Percentiles rank a stretch among this genome's conserved stretches.
Conservation (phyloP, 64 coral and sea anemone genomes). For the Montipora foliosa region DNA sequence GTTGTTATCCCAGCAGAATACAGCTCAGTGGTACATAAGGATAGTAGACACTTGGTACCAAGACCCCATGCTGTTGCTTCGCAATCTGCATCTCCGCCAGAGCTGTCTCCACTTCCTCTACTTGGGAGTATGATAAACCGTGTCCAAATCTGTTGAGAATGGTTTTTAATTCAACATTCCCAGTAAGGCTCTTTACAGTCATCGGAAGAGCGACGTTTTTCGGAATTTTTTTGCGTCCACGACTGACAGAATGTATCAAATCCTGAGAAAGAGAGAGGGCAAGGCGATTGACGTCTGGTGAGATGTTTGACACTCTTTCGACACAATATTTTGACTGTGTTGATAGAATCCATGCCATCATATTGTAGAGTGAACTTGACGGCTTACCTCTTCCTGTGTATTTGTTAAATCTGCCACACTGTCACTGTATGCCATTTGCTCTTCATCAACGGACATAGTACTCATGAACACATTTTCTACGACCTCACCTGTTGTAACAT, state of each 20-base stretch:
- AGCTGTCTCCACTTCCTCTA: constrained; percentile 71
- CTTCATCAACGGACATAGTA: constrained; percentile 5
- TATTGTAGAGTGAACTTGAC: constrained; percentile 62
- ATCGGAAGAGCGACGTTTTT: constrained; percentile 57
- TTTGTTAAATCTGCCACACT: constrained; percentile 21
- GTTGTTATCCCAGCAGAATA: constrained; percentile 75
- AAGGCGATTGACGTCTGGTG: constrained; percentile 8
- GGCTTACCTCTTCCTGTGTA: constrained; percentile 35
- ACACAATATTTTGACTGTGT: background rate
- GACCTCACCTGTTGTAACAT: constrained; percentile 60
- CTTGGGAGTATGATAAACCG: constrained; percentile 36
- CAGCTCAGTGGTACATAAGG: constrained; percentile 25
- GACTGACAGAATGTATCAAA: constrained; percentile 41
- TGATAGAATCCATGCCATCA: constrained; percentile 58
- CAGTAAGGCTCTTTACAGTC: constrained; percentile 62
- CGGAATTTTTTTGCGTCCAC: constrained; percentile 49
- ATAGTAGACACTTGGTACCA: constrained; percentile 23
- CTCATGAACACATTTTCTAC: constrained; percentile 13
- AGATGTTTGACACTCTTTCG: constrained; percentile 9
- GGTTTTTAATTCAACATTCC: constrained; percentile 55
- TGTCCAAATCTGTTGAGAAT: constrained; percentile 72
- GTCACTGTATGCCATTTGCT: constrained; percentile 28
- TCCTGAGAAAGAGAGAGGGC: constrained; percentile 61
- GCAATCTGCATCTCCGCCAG: constrained; percentile 53
- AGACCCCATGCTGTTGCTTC: constrained; percentile 32